Evolutionary conservation across 1,140 invertebrate species (phyloP).

Genomic region (Hycleus cichorii): DNA sequence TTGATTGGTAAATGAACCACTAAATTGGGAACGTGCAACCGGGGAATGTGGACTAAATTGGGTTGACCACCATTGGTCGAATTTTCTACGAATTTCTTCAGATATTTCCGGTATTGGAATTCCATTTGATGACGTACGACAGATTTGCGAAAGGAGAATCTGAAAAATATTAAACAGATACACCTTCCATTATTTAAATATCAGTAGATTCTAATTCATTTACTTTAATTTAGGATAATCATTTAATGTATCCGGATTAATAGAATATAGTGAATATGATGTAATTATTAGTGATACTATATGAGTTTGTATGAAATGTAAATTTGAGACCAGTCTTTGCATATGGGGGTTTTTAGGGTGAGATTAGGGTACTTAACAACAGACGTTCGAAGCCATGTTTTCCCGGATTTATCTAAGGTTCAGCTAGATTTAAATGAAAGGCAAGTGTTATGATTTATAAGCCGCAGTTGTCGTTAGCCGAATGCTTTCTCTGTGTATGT

Average conservation of each 20-base stretch:
- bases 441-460: slow-evolving; percentile 25
- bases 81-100: slow-evolving; percentile 67
- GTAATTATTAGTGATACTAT: slow-evolving; percentile 9
- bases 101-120: slow-evolving; percentile 55
- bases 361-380: slow-evolving; percentile 24
- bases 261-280: background rate
- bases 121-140: slow-evolving; percentile 52
- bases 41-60: slow-evolving; percentile 51
- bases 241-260: background rate
- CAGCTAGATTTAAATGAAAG: slow-evolving; percentile 24
- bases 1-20: slow-evolving; percentile 39
- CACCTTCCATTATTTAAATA: no score
- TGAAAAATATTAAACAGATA: slow-evolving; percentile 42
- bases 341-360: slow-evolving; percentile 22
- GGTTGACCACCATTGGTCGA: slow-evolving; percentile 65
- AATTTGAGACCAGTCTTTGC: slow-evolving; percentile 20
- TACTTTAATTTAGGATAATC: no score
- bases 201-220: no score
- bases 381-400: slow-evolving; percentile 19
- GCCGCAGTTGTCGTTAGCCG: slow-evolving; percentile 19
- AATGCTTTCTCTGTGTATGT: slow-evolving; percentile 8
- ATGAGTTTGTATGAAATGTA: slow-evolving; percentile 12
- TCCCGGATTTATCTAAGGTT: slow-evolving; percentile 25
- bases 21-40: slow-evolving; percentile 27
- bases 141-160: slow-evolving; percentile 69